Evolutionary conservation across 2,113 vertebrate species (phyloP).

Genomic region (Eptesicus fuscus): DNA sequence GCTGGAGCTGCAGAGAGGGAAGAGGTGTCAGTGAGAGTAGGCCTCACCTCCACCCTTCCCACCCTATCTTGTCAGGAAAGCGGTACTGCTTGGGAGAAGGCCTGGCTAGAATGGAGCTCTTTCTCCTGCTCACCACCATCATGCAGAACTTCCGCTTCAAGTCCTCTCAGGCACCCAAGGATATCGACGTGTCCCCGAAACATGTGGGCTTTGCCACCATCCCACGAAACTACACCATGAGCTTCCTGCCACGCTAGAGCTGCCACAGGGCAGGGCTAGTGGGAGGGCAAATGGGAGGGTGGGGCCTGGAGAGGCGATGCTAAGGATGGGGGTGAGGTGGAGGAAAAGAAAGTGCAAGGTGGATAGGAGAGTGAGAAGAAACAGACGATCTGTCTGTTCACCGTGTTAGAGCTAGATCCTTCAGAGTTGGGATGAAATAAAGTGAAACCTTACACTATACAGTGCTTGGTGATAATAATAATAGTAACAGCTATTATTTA

Average conservation of each 20-base stretch:
- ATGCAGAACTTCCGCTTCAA: slow-evolving; percentile 71
- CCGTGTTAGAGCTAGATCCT: not conserved
- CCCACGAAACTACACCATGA: slow-evolving; percentile 46
- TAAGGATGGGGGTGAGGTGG: fast-evolving
- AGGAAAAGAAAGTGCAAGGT: not conserved
- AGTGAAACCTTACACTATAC: not conserved
- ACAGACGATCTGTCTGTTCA: not conserved
- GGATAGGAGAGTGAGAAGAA: not conserved
- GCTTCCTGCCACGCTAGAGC: slow-evolving; percentile 1
- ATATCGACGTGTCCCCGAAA: slow-evolving; percentile 52
- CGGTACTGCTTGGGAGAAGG: slow-evolving; percentile 66
- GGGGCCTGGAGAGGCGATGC: not conserved
- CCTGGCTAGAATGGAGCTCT: slow-evolving; percentile 73
- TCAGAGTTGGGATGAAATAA: not conserved
- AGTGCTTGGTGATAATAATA: not conserved
- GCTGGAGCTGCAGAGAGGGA: fast-evolving
- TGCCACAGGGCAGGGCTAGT: fast-evolving
- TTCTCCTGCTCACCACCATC: slow-evolving; percentile 69
- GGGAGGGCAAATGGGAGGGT: no score
- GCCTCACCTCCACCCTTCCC: not conserved
- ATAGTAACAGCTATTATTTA: not conserved
- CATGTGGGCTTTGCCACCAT: slow-evolving; percentile 55
- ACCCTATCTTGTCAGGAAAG: slow-evolving; percentile 56
- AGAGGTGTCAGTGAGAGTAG: fast-evolving
- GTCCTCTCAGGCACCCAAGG: not conserved